These are phyloP conservation scores for Mustelus asterias DNA, from an alignment of 2,113 vertebrate species.

Conservation along the genomic window DNA sequence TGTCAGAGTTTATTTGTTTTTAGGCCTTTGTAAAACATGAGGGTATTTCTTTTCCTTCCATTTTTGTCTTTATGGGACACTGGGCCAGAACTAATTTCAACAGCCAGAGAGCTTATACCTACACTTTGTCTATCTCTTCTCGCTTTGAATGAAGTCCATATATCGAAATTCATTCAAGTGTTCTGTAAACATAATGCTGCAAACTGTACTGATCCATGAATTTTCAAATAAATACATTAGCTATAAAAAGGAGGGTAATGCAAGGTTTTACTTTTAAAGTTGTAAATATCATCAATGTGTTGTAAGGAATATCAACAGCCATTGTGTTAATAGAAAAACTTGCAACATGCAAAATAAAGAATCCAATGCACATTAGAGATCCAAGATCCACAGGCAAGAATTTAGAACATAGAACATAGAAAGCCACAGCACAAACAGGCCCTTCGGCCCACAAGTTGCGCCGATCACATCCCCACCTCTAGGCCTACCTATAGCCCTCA, in stretches of 20 bases:
- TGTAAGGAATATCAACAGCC: neutral
- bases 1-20: neutral
- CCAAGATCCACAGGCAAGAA: neutral
- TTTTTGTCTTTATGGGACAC: neutral
- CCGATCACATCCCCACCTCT: too few relatives aligned
- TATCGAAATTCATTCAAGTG: neutral
- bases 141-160: neutral
- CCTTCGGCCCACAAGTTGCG: too few relatives aligned
- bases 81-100: neutral
- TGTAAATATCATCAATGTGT: neutral
- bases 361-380: neutral
- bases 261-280: neutral
- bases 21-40: constrained; percentile 11
- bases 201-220: neutral
- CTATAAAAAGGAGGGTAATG: neutral
- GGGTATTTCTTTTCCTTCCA: neutral
- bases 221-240: neutral
- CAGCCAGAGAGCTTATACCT: neutral
- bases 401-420: too few relatives aligned
- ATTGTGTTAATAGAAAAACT: neutral
- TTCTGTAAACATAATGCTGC: neutral
- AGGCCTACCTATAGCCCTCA: too few relatives aligned
- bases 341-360: neutral
- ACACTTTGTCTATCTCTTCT: neutral
- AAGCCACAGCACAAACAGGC: too few relatives aligned